Conservation (phyloP, 2,113 vertebrate species). For the Channa argus region DNA sequence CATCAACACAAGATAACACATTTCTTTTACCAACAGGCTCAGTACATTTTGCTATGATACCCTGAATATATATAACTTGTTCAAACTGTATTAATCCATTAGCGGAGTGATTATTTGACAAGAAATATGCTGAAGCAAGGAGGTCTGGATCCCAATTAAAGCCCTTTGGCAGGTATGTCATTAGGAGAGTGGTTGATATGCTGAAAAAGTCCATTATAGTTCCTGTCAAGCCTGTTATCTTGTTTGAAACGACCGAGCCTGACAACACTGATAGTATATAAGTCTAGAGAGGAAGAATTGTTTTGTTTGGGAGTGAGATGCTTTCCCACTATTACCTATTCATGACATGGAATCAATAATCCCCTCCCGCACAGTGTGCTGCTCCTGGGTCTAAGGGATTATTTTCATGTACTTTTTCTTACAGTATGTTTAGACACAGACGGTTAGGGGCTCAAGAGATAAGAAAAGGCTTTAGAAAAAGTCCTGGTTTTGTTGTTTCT, state of each 20-base stretch:
- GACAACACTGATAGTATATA: slow-evolving; percentile 6
- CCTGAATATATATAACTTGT: neutral
- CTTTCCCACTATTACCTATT: slow-evolving; percentile 55
- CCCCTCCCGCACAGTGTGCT: slow-evolving; percentile 25
- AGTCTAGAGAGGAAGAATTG: slow-evolving; percentile 17
- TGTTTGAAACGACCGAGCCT: slow-evolving; percentile 18
- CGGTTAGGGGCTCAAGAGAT: slow-evolving; percentile 42
- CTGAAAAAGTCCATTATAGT: slow-evolving; percentile 3
- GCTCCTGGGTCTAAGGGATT: slow-evolving; percentile 50
- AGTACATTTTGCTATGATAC: neutral
- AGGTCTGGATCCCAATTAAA: slow-evolving; percentile 9
- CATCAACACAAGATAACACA: too few species aligned
- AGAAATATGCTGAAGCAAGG: slow-evolving; percentile 1
- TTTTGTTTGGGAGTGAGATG: slow-evolving; percentile 43
- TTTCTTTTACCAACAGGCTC: neutral
- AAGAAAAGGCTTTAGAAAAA: slow-evolving; percentile 29
- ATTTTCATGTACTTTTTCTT: slow-evolving; percentile 55
- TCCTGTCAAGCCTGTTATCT: neutral
- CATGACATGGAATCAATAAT: slow-evolving; percentile 60
- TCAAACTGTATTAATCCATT: slow-evolving; percentile 1
- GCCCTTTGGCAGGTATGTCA: neutral
- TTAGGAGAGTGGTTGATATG: slow-evolving; percentile 14
- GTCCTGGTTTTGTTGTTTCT: slow-evolving; percentile 30
- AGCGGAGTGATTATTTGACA: neutral
- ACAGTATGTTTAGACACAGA: slow-evolving; percentile 36